A percentile compares a stretch with the other conserved stretches of the same genome.
Evolutionary conservation across 2,113 vertebrate species (phyloP).

Genomic region (Mesocricetus auratus): DNA sequence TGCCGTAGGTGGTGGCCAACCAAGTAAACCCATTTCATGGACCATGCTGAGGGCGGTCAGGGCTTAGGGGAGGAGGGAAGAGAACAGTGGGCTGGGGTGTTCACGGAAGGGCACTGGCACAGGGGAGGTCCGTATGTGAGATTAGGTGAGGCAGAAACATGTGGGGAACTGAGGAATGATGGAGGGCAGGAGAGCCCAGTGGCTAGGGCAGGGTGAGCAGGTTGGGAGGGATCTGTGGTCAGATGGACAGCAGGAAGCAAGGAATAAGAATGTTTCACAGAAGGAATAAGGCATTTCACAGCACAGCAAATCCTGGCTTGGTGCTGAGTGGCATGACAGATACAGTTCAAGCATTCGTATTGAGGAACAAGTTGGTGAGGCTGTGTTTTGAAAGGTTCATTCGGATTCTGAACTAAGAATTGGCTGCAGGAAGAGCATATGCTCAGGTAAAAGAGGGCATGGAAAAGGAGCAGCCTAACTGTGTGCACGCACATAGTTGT

Average conservation of each 20-base stretch:
- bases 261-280: too few species aligned
- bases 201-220: background rate
- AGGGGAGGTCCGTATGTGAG: background rate
- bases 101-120: background rate
- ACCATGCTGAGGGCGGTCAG: fast-evolving
- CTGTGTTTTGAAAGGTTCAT: background rate
- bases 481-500: fast-evolving
- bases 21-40: too few species aligned
- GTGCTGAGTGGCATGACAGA: background rate
- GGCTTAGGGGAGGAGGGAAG: background rate
- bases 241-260: background rate
- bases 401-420: background rate
- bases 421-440: background rate
- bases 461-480: background rate
- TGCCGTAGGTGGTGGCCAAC: fast-evolving
- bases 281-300: fast-evolving
- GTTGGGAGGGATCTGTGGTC: too few species aligned
- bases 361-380: background rate
- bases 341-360: background rate
- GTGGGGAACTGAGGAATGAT: too few species aligned
- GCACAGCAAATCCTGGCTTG: background rate
- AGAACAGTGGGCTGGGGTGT: background rate
- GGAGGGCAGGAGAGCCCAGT: background rate
- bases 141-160: background rate
- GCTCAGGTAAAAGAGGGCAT: too few species aligned